Evolutionary conservation across 2,888 invertebrate genomes (phyloP), one percentile per base, ranked within the genome.

Genomic region (Plagiodera versicolora): DNA sequence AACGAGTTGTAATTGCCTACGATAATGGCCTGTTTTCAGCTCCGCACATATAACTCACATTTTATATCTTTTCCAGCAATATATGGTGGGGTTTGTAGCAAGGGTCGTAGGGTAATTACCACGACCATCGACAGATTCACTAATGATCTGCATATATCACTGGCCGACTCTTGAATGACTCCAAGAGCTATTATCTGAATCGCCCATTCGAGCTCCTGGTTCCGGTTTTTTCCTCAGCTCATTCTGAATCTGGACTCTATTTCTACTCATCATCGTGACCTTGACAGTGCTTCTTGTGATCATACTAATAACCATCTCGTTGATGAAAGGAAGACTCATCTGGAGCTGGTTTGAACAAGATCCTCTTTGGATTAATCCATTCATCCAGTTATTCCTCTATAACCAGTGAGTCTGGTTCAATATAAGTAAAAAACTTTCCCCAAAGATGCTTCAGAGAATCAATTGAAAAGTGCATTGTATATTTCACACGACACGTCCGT

Each of bases 1-100:
- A 74, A 73, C 72, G 70, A 71, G 72, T 69, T 72, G 73, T 77
- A 76, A 77, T 77, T 76, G 75, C 75, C 68, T 69, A 70, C 67
- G 67, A 60, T 67, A 69, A 71, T 68, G 68, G 67, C 63, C 66
- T 65, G 66, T 70, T 70, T 67, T 66, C 68, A 61, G 65, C 56
- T 61, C 55, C 56, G 51, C 53, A 61, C 61, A 55, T 61, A 65
- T 65, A 63, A 65, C 63, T 63, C 64, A 66, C 65, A 63, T 61
- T 64, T 64, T 63, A 60, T 61, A 60, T 66, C 66, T 66, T 63
- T 58, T 60, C 60, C 59, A 35, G 47, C 45, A 48, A 58, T 50
- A 60, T 60, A 63, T 35, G 44, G 28, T 52, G 35, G 60, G 60
- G 60, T 60, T 30, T 20, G 32, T 24, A 45, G 18, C 60, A 51